Conservation (phyloP, 2,888 invertebrate species). For the Leptinotarsa peninsularis region DNA sequence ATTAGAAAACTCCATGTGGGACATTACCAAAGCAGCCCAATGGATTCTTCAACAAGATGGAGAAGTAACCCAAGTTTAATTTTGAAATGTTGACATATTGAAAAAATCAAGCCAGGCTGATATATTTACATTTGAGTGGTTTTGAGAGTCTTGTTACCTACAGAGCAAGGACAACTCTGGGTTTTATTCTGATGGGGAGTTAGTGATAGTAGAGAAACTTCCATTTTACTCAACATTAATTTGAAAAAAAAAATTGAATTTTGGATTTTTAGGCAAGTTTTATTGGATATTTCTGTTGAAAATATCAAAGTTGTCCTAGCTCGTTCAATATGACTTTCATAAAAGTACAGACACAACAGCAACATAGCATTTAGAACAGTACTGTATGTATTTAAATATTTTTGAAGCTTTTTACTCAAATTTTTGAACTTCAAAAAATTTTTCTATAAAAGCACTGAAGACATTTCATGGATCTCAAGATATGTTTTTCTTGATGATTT, state of each 20-base stretch:
- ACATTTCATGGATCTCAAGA: not conserved
- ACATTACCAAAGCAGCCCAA: constrained; percentile 76
- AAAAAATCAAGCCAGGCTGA: not conserved
- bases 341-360: not conserved
- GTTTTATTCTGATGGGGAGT: not conserved
- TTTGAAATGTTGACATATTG: constrained; percentile 12
- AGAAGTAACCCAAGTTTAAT: constrained; percentile 60
- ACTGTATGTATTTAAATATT: not conserved
- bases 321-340: not conserved
- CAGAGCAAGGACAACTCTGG: not conserved
- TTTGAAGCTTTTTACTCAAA: not conserved
- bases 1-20: constrained; percentile 74
- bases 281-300: not conserved
- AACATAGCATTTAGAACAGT: not conserved
- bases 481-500: not conserved
- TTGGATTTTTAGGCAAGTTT: not conserved
- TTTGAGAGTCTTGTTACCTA: not conserved
- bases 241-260: not conserved
- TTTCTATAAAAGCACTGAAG: not conserved
- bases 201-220: not conserved
- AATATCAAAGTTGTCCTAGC: not conserved
- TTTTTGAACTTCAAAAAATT: no score
- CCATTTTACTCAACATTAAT: not conserved
- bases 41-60: constrained; percentile 69
- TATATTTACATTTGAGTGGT: constrained; percentile 15